phyloP scores from a whole-genome alignment of 1,140 invertebrate species.

The Zaprionus capensis region DNA sequence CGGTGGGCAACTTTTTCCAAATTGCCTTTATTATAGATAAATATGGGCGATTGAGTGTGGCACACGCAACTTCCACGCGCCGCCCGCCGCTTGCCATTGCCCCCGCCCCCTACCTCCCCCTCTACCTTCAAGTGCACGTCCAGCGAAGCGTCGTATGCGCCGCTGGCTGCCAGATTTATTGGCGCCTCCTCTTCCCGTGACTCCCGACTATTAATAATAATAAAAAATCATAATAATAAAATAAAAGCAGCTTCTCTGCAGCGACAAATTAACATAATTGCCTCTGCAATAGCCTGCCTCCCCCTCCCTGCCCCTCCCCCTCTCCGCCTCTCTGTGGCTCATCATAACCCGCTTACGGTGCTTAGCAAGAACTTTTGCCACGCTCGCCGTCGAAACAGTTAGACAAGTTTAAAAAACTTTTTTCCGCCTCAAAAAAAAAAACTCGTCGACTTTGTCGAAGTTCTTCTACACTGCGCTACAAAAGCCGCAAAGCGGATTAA shows the following conservation, averaged over 20 bases:
- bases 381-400: conserved; percentile 29
- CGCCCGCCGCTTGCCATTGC: background rate
- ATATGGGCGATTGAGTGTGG: conserved; percentile 75
- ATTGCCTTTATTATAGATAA: conserved; percentile 82
- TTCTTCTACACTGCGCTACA: conserved; percentile 27
- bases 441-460: conserved; percentile 8
- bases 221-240: conserved; percentile 32
- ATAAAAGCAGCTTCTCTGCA: conserved; percentile 23
- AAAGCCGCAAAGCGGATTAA: conserved; percentile 15
- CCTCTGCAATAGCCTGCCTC: conserved; percentile 22
- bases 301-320: background rate
- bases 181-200: conserved; percentile 37
- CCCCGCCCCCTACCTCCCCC: too few relatives aligned
- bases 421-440: background rate
- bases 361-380: conserved; percentile 36
- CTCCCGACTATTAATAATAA: conserved; percentile 65
- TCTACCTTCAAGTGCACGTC: background rate
- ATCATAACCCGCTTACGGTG: conserved; percentile 41
- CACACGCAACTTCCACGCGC: conserved; percentile 68
- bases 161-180: conserved; percentile 71
- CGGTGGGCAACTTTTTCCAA: conserved; percentile 50
- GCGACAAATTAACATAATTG: conserved; percentile 71
- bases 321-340: background rate
- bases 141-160: conserved; percentile 66
- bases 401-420: conserved; percentile 40